A percentile compares a stretch with the other conserved stretches of the same genome.
phyloP scores from a whole-genome alignment of 2,797 vertebrate species.

The Helicolenus hilgendorfi region DNA sequence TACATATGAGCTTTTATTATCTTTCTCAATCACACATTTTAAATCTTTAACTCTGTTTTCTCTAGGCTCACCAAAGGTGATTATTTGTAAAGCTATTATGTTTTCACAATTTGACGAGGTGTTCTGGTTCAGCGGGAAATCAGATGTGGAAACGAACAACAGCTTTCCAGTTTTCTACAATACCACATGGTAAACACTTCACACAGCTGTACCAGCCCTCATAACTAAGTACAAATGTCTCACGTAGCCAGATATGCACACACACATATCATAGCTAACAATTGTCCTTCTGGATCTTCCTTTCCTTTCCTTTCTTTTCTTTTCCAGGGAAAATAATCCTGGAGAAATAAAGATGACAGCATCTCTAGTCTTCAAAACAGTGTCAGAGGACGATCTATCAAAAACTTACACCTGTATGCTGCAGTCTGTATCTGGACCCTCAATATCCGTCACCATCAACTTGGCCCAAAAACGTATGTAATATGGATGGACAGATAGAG shows the following conservation, averaged over 20 bases:
- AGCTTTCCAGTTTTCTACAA: constrained; percentile 55
- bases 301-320: background rate
- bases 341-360: background rate
- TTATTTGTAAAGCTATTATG: constrained; percentile 47
- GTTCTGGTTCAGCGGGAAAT: constrained; percentile 45
- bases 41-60: background rate
- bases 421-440: background rate
- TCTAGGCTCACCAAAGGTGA: constrained; percentile 46
- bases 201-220: background rate
- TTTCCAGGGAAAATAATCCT: background rate
- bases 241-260: background rate
- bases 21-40: too few species aligned
- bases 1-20: too few species aligned
- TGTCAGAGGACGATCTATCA: constrained; percentile 58
- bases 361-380: constrained; percentile 63
- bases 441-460: constrained; percentile 35
- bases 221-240: background rate
- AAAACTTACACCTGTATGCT: constrained; percentile 68
- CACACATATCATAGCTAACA: background rate
- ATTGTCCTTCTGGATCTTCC: background rate
- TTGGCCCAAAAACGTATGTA: constrained; percentile 51
- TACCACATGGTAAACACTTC: constrained; percentile 20
- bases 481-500: background rate
- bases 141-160: background rate
- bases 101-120: background rate